A percentile compares a stretch with the other conserved stretches of the same genome.
Conservation (phyloP, 2,797 vertebrate genomes). For the Chelidonichthys spinosus region DNA sequence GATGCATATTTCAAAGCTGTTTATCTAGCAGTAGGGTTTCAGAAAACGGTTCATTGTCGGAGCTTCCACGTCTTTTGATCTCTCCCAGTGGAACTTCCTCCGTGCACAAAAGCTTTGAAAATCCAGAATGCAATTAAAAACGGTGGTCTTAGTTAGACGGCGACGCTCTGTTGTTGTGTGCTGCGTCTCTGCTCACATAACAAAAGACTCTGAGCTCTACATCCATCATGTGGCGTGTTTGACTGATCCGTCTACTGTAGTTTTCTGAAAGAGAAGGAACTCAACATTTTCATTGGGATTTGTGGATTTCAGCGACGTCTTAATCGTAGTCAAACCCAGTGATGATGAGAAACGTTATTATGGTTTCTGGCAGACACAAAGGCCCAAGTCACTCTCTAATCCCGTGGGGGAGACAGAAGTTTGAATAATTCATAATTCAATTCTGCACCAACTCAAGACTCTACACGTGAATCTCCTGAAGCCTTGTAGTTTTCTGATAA, state of each 20-base stretch:
- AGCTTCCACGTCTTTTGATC: slow-evolving; percentile 54
- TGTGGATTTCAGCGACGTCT: slow-evolving; percentile 52
- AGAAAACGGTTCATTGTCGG: slow-evolving; percentile 42
- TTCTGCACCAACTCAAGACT: slow-evolving; percentile 47
- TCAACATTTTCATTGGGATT: slow-evolving; percentile 50
- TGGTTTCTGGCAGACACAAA: slow-evolving; percentile 66
- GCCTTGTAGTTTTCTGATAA: slow-evolving; percentile 28
- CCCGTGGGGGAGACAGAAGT: slow-evolving; percentile 44
- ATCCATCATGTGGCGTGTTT: slow-evolving; percentile 36
- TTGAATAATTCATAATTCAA: slow-evolving; percentile 73
- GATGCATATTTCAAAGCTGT: slow-evolving; percentile 24
- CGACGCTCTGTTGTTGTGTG: slow-evolving; percentile 34
- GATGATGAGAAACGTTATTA: slow-evolving; percentile 55
- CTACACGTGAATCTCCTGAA: slow-evolving; percentile 19
- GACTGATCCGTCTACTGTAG: slow-evolving; percentile 27
- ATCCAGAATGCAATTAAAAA: slow-evolving; percentile 61
- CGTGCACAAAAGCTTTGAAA: slow-evolving; percentile 48
- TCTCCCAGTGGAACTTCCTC: slow-evolving; percentile 48
- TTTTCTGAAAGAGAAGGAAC: slow-evolving; percentile 34
- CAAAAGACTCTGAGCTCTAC: slow-evolving; percentile 38
- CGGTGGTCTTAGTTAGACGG: slow-evolving; percentile 30
- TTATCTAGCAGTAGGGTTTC: slow-evolving; percentile 28
- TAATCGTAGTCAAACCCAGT: slow-evolving; percentile 26
- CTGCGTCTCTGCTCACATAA: slow-evolving; percentile 27
- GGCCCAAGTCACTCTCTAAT: slow-evolving; percentile 60